Evolutionary conservation across 2,797 vertebrate species (phyloP).

Genomic region (Podarcis lilfordi): DNA sequence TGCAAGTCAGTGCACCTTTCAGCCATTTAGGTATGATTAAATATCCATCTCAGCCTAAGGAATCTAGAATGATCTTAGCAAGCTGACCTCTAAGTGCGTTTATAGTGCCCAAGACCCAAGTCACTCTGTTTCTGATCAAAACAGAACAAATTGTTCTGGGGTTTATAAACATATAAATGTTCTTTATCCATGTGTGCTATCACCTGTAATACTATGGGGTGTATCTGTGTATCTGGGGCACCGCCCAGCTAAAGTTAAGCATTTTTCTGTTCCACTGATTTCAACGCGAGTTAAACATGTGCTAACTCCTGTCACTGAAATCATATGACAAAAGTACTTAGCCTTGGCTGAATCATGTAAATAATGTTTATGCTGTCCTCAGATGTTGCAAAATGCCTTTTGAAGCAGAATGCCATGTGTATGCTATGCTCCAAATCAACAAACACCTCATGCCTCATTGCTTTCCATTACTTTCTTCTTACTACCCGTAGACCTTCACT

Average conservation of each 20-base stretch:
- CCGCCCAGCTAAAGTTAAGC: not conserved
- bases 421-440: not conserved
- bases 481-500: not conserved
- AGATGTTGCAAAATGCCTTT: not conserved
- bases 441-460: not conserved
- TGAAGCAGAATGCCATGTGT: not conserved
- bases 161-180: not conserved
- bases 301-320: not conserved
- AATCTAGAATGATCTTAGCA: not conserved
- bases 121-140: not conserved
- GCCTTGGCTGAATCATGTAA: not conserved
- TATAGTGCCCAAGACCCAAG: not conserved
- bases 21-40: constrained; percentile 26
- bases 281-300: not conserved
- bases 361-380: not conserved
- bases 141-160: not conserved
- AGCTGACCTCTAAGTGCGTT: not conserved
- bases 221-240: not conserved
- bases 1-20: not conserved
- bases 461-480: not conserved
- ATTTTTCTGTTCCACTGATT: not conserved
- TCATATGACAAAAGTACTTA: not conserved
- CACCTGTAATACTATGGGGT: not conserved
- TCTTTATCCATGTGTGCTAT: not conserved
- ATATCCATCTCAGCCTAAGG: constrained; percentile 2